Conservation (phyloP, 2,797 vertebrate species). For the Esox masquinongy region DNA sequence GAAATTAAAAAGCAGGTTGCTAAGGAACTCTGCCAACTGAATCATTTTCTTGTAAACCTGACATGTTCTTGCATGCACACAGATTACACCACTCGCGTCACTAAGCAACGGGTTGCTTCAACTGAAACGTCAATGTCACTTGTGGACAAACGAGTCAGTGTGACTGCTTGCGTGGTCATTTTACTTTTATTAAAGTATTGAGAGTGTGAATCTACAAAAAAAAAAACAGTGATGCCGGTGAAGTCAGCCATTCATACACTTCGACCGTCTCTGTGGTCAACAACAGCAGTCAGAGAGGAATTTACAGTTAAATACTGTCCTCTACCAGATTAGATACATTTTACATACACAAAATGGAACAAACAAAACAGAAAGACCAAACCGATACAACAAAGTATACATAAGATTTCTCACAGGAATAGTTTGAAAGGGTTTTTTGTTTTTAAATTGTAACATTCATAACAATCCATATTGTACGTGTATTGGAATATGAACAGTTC, state of each 20-base stretch:
- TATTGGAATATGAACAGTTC: slow-evolving; percentile 1
- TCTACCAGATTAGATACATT: slow-evolving; percentile 39
- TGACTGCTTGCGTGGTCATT: slow-evolving; percentile 26
- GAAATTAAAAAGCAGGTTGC: slow-evolving; percentile 10
- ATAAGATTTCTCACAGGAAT: slow-evolving; percentile 39
- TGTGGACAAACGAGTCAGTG: not conserved
- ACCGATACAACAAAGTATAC: slow-evolving; percentile 49
- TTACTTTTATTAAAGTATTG: slow-evolving; percentile 65
- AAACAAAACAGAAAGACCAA: slow-evolving; percentile 42
- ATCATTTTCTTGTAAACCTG: not conserved
- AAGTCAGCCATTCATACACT: slow-evolving; percentile 57
- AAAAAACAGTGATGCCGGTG: slow-evolving; percentile 56
- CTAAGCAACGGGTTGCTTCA: not conserved
- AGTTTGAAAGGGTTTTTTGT: slow-evolving; percentile 16
- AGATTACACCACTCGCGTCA: not conserved
- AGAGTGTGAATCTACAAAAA: slow-evolving; percentile 43
- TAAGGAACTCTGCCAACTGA: not conserved
- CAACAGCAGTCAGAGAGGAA: slow-evolving; percentile 38
- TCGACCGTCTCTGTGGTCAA: slow-evolving; percentile 40
- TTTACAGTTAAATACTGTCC: slow-evolving; percentile 37
- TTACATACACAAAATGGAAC: slow-evolving; percentile 51
- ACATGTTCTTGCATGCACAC: not conserved
- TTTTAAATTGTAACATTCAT: slow-evolving; percentile 26
- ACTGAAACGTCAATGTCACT: not conserved
- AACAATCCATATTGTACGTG: slow-evolving; percentile 9